Evolutionary conservation across 2,888 invertebrate species (phyloP).

Genomic region (Plusia festucae): DNA sequence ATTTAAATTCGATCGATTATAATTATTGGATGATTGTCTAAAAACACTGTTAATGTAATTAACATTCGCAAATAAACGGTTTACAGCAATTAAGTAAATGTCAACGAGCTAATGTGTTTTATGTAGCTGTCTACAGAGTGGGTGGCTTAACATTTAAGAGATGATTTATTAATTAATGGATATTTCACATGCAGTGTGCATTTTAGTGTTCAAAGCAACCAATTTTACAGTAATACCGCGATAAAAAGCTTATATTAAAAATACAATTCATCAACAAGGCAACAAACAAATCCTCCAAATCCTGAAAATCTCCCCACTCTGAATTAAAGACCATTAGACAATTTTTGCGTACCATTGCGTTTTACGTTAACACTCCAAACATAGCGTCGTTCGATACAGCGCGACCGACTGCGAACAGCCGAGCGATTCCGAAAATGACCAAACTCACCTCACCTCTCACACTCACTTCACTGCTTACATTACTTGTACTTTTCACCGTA

Average conservation of each 20-base stretch:
- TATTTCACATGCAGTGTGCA: slow-evolving; percentile 5
- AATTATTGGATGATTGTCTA: slow-evolving; percentile 48
- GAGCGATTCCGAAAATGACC: too few species aligned
- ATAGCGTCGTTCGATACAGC: slow-evolving; percentile 50
- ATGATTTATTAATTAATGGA: slow-evolving; percentile 10
- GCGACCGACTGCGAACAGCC: slow-evolving; percentile 31
- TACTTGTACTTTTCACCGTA: too few species aligned
- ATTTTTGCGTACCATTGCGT: slow-evolving; percentile 47
- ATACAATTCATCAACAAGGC: not conserved
- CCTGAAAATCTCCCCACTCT: slow-evolving; percentile 9
- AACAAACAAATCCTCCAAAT: not conserved
- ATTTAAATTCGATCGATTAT: slow-evolving; percentile 26
- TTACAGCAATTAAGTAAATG: slow-evolving; percentile 49
- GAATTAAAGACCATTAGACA: slow-evolving; percentile 35
- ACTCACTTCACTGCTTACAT: too few species aligned
- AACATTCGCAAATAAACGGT: slow-evolving; percentile 36
- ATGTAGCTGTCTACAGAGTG: slow-evolving; percentile 15
- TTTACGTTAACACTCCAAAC: slow-evolving; percentile 45
- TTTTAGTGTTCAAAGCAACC: not conserved
- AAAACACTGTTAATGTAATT: slow-evolving; percentile 30
- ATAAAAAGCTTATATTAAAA: not conserved
- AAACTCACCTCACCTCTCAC: too few species aligned
- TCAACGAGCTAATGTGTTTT: slow-evolving; percentile 27
- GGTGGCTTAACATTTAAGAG: slow-evolving; percentile 25
- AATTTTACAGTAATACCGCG: not conserved